Evolutionary conservation across 2,113 vertebrate species (phyloP), one percentile per base, ranked within the genome.

Genomic region (Corythoichthys intestinalis): DNA sequence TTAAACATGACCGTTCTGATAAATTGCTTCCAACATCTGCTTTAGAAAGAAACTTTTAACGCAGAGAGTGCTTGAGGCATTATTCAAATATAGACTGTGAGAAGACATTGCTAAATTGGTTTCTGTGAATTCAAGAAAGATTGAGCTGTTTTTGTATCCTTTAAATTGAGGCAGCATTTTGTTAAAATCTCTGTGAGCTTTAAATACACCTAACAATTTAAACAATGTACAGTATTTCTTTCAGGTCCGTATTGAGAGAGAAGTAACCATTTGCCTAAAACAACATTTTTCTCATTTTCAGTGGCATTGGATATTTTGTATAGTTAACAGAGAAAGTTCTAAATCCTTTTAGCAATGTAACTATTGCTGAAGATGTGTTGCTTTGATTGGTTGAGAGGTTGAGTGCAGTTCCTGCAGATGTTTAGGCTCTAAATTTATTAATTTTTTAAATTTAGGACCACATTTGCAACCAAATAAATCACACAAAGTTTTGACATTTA

Each of bases 1-100:
- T 60, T 49, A 74, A 71, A 69, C 41, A 4, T 66, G 73, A 65
- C 65, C 47, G 73, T 70, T 70, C 38, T 6, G 28, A 35, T 71
- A 66, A 78, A 81, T 82, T 83, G 68, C 63, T 6, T 65, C 62
- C 6, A 53, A 56, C 71, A 73, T 69, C 58, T 50, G 49, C 61
- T 4, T 59, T 63, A 61, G 70, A 46, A 68, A 64, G 67, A 53
- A 70, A 67, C 14, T 66, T 76, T 63, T 35, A 74, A 56, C 69
- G 53, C 34, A 47, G 78, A 82, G 71, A 78, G 39, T 48, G 68
- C 68, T 70, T 0, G 6, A 72, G 78, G 70, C 68, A 1, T 84
- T 74, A 73, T 44, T 77, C 46, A 68, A 66, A 37, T 54, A 44
- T 34, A 10, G 15, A 35, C n/a, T 35, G 69, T 69, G 60, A 39